Evolutionary conservation across 2,888 invertebrate species (phyloP).

Genomic region (Oscheius myriophilus): DNA sequence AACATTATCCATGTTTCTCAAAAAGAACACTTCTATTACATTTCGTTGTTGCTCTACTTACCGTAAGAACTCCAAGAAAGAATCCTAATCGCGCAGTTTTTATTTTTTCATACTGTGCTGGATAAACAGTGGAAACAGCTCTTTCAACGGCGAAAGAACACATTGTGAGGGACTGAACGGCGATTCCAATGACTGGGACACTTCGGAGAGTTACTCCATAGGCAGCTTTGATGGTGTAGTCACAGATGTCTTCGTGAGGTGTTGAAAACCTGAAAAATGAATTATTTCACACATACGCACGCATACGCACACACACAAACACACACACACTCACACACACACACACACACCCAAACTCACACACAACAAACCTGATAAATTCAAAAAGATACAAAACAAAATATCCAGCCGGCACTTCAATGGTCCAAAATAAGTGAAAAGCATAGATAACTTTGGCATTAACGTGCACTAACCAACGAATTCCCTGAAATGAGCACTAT

Average conservation of each 20-base stretch:
- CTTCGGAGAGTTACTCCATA: constrained; percentile 1
- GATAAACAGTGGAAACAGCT: constrained; percentile 13
- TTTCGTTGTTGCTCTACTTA: too few relatives aligned
- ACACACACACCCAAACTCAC: too few relatives aligned
- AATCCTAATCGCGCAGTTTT: background rate
- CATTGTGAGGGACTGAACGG: constrained; percentile 9
- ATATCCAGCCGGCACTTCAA: constrained; percentile 4
- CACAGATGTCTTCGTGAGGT: constrained; percentile 5
- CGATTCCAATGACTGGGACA: constrained; percentile 14
- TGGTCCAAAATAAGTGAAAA: constrained; percentile 10
- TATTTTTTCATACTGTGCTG: background rate
- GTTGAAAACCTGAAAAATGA: background rate
- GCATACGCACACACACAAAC: too few relatives aligned
- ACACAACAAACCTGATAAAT: constrained; percentile 6
- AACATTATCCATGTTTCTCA: too few relatives aligned
- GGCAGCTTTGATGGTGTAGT: constrained; percentile 3
- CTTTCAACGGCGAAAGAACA: constrained; percentile 16
- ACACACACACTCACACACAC: too few relatives aligned
- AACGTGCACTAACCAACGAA: constrained; percentile 13
- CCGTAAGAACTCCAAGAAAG: background rate
- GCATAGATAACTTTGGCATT: constrained; percentile 11
- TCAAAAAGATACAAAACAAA: constrained; percentile 9
- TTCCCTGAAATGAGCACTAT: background rate
- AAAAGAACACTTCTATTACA: too few relatives aligned
- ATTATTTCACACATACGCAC: too few relatives aligned